Base-by-base conservation (phyloP, 2,888 invertebrate species). In the Andrena minutula region DNA sequence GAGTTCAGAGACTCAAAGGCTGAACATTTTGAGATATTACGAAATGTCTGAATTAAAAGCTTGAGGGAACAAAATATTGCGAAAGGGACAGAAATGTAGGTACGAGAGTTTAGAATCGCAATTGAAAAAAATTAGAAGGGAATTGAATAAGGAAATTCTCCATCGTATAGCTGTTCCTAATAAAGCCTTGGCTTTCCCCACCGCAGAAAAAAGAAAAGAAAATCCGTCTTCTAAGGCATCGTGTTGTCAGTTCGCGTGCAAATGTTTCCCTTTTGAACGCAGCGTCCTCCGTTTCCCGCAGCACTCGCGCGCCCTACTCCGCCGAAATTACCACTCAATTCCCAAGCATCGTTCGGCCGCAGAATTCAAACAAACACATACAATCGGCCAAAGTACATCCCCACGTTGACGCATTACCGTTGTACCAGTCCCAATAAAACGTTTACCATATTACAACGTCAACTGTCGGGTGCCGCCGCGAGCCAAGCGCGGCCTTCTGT, bases 391-490 rank as follows among this genome's bases (percentile, higher is more conserved):
- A 61, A 75, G 77, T 85, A 78, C 76, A 80, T 71, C 75, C 65
- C 20, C 72, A 41, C 77, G 77, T 84, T 86, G 82, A 75, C 72
- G 71, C 79, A 74, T 81, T 79, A 75, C 65, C 65, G 66, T 72
- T 74, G 74, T 83, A 79, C 75, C 23, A 69, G 41, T 74, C 65
- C 74, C 69, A 85, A 86, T 88, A 82, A 88, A 88, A 86, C 88
- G 83, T 88, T 88, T 86, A 85, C 77, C 82, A 75, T 78, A 85
- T 81, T 86, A 86, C 75, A 86, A 85, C 76, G 85, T 86, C 84
- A 80, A 86, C 79, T 72, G 84, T 75, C 64, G 79, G 28, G 23
- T 16, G 30, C 60, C 70, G 53, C 65, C 53, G 78, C 64, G 77
- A 82, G 75, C 41, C 74, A 68, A 75, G 26, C 23, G 56, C 10